Evolutionary conservation across 1,140 invertebrate genomes (phyloP).

Genomic region (Neocloeon triangulifer): DNA sequence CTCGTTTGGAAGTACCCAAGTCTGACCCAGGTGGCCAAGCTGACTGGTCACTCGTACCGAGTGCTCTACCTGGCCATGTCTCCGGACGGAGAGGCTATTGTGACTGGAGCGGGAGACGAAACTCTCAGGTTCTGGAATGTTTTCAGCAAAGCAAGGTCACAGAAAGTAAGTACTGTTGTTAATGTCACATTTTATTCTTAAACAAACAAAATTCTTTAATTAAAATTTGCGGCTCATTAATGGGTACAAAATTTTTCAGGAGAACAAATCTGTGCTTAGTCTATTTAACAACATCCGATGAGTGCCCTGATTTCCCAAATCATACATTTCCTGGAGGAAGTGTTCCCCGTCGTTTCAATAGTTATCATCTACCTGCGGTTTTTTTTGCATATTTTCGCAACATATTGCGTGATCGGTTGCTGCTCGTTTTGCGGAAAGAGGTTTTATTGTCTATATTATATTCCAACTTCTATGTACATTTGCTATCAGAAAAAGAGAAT

Average conservation of each 20-base stretch:
- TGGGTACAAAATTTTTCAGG: conserved; percentile 15
- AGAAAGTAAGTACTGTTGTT: conserved; percentile 23
- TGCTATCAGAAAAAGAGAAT: no score
- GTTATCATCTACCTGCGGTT: no score
- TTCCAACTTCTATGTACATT: no score
- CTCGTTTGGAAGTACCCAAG: conserved; percentile 99
- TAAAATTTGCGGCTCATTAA: neutral
- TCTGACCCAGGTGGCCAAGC: conserved; percentile 80
- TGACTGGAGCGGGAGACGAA: conserved; percentile 97
- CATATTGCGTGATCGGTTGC: no score
- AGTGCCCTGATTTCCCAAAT: conserved; percentile 8
- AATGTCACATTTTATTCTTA: neutral
- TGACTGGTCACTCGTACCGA: conserved; percentile 93
- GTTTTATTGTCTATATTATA: no score
- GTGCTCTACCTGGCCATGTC: conserved; percentile 95
- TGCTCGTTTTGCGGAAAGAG: no score
- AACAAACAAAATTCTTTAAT: neutral
- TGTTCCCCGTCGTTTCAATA: no score
- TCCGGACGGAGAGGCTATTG: conserved; percentile 96
- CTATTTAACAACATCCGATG: conserved; percentile 75
- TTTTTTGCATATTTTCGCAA: no score
- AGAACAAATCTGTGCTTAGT: conserved; percentile 90
- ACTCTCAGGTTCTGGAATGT: conserved; percentile 99
- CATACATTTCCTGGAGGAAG: no score
- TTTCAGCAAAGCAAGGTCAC: conserved; percentile 88